phyloP scores from a whole-genome alignment of 1,140 invertebrate genomes.

The Proales similis region DNA sequence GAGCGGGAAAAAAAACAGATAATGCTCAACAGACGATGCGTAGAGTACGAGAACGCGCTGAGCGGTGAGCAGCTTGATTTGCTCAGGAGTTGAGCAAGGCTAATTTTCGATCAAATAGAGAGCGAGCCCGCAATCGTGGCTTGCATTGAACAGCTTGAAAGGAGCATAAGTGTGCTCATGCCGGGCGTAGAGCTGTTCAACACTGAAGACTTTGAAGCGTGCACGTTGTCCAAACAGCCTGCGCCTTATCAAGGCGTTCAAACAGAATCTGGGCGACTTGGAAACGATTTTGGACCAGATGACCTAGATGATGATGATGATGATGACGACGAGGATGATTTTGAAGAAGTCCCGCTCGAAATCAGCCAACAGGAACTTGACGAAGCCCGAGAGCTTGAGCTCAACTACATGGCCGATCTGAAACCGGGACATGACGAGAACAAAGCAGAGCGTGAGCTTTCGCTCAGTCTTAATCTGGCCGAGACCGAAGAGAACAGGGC shows the following conservation, averaged over 20 bases:
- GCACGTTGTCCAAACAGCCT: conserved; percentile 2
- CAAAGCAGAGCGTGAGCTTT: conserved; percentile 19
- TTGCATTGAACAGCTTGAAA: conserved; percentile 48
- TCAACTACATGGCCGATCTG: conserved; percentile 10
- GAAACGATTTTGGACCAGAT: background rate
- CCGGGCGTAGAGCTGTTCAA: conserved; percentile 47
- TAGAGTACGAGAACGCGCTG: conserved; percentile 8
- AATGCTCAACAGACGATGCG: conserved; percentile 8
- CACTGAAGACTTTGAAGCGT: conserved; percentile 40
- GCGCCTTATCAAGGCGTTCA: background rate
- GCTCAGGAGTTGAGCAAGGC: background rate
- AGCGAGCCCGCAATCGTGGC: conserved; percentile 41
- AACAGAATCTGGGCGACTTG: background rate
- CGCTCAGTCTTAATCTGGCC: conserved; percentile 17
- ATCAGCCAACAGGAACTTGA: background rate
- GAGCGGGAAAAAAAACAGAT: conserved; percentile 26
- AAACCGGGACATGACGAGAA: conserved; percentile 3
- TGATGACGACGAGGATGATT: conserved; percentile 45
- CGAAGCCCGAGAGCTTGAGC: background rate
- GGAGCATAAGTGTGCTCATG: conserved; percentile 50
- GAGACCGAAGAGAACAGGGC: conserved; percentile 41
- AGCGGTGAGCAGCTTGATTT: background rate
- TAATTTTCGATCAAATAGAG: background rate
- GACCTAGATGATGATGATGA: conserved; percentile 38
- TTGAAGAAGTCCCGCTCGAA: conserved; percentile 47